Base-by-base conservation (phyloP, 23 tunicate genomes). In the Phallusia fumigata region DNA sequence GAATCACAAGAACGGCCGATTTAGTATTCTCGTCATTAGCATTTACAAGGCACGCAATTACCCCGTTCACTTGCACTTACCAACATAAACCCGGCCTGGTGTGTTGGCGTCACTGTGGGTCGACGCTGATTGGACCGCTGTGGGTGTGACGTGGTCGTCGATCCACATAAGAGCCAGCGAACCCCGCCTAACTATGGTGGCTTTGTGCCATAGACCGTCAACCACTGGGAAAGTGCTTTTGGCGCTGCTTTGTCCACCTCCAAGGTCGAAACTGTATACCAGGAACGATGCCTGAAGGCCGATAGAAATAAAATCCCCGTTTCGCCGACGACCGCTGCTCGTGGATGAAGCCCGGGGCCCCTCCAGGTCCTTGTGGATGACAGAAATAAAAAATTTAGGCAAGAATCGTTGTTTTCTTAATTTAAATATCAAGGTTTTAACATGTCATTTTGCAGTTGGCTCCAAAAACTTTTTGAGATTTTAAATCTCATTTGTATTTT, bases 101-200 rank as follows among this genome's bases (percentile, higher is more conserved):
- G 84, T 64, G 15, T 77, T 82, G 75, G 51, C 76, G 26, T 36
- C 75, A 26, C 75, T 69, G 31, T 76, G 90, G 11, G 76, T 53
- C 33, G 79, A 79, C 2, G 89, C 83, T 5, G 94, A 76, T 52
- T 94, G 94, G 19, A 75, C 79, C 52, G 94, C 95, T 15, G 83
- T 90, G 19, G 98, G 90, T 19, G 52, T 31, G 19, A 80, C 82
- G 32, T 81, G 28, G 49, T 89, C 90, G 65, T 94, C 98, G 32
- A 94, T 76, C 95, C 95, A 94, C 95, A 94, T 85, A 47, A 86
- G 79, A 22, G 88, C 90, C n/a, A 86, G 85, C 33, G 90, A 82
- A 76, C 95, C 98, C 19, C 88, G 83, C 64, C 98, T 73, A 0
- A 89, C 85, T 30, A 89, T 84, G 6, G 83, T 83, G 34, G 81